These are phyloP conservation scores for Heteropelma amictum DNA, from an alignment of 2,888 invertebrate species.

Conservation along the genomic window DNA sequence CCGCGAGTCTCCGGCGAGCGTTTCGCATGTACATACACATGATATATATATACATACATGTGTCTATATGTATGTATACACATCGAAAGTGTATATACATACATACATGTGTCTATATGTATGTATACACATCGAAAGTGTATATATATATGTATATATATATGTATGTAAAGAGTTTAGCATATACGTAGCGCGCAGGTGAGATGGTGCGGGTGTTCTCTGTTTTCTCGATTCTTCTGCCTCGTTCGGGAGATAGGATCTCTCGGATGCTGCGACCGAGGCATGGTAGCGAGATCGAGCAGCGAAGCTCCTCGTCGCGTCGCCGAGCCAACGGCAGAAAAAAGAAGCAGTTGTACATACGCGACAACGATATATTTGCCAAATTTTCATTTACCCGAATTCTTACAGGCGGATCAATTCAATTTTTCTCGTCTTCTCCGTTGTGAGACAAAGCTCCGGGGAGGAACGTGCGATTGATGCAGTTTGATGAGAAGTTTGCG, in stretches of 20 bases:
- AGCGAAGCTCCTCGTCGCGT: not conserved
- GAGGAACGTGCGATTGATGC: no score
- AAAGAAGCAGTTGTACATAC: not conserved
- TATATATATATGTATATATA: not conserved
- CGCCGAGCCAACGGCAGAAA: not conserved
- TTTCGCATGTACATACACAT: conserved; percentile 2
- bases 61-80: conserved; percentile 12
- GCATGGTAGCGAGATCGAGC: conserved; percentile 1
- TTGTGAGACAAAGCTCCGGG: not conserved
- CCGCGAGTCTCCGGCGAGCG: conserved; percentile 30
- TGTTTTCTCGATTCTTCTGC: conserved; percentile 44
- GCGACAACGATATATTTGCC: not conserved
- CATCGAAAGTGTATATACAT: not conserved
- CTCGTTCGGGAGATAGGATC: conserved; percentile 63
- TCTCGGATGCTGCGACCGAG: conserved; percentile 18
- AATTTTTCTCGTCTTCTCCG: no score
- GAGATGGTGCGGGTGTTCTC: conserved; percentile 26
- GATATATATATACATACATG: conserved; percentile 1
- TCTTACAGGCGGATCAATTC: no score
- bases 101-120: conserved; percentile 6
- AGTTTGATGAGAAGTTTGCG: no score
- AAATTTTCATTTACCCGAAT: no score
- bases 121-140: not conserved
- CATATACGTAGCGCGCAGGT: conserved; percentile 37
- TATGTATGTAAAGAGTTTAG: conserved; percentile 9